Evolutionary conservation across 1,140 invertebrate species (phyloP).

Genomic region (Oryzaephilus surinamensis): DNA sequence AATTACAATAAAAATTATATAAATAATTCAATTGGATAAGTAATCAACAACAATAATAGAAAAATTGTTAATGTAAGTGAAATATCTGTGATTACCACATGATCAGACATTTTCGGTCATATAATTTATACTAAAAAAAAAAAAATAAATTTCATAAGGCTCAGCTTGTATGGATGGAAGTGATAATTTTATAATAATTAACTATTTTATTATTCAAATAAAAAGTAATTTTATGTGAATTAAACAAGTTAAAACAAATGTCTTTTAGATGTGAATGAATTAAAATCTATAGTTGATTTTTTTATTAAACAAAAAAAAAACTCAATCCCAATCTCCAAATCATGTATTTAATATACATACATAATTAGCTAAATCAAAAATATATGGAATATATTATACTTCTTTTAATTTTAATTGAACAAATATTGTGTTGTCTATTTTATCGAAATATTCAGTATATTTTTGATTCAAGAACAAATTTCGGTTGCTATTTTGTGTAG

Average conservation of each 20-base stretch:
- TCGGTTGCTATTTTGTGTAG: too few relatives aligned
- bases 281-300: slow-evolving; percentile 28
- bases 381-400: too few relatives aligned
- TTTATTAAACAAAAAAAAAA: slow-evolving; percentile 9
- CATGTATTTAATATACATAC: neutral
- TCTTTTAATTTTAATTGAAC: too few relatives aligned
- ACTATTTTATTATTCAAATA: slow-evolving; percentile 30
- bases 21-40: too few relatives aligned
- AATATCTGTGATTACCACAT: slow-evolving; percentile 38
- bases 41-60: too few relatives aligned
- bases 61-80: too few relatives aligned
- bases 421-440: too few relatives aligned
- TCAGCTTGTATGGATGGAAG: slow-evolving; percentile 32
- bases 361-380: neutral
- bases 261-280: slow-evolving; percentile 32
- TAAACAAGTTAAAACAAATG: too few relatives aligned
- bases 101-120: slow-evolving; percentile 36
- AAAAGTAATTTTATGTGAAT: slow-evolving; percentile 29
- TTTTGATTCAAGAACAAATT: too few relatives aligned
- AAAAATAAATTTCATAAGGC: slow-evolving; percentile 29
- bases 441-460: too few relatives aligned
- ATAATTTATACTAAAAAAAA: too few relatives aligned
- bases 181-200: slow-evolving; percentile 37
- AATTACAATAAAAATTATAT: too few relatives aligned
- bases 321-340: neutral